A percentile compares a stretch with the other conserved stretches of the same genome.
Evolutionary conservation across 2,797 vertebrate genomes (phyloP).

Genomic region (Coracias cyanogaster): DNA sequence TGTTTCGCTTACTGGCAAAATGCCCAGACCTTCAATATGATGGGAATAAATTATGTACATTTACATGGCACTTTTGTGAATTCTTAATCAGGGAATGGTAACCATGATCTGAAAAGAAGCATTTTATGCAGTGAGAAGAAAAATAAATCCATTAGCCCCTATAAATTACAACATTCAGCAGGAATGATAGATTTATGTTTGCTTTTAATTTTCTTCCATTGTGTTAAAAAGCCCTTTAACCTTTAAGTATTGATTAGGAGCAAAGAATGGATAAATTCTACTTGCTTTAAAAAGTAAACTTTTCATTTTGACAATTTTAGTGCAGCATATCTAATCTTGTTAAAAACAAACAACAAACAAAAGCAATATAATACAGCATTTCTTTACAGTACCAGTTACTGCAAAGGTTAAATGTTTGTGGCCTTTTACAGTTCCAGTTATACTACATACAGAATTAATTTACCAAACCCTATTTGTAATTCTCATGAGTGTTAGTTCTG

Average conservation of each 20-base stretch:
- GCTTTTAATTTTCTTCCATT: slow-evolving; percentile 54
- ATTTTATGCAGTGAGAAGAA: slow-evolving; percentile 65
- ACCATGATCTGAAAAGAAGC: slow-evolving; percentile 48
- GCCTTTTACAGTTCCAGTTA: not conserved
- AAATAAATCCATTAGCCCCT: slow-evolving; percentile 70
- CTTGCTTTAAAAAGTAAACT: not conserved
- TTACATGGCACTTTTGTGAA: slow-evolving; percentile 67
- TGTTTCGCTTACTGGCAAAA: slow-evolving; percentile 78
- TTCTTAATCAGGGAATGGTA: slow-evolving; percentile 77
- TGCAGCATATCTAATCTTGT: not conserved
- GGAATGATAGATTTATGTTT: slow-evolving; percentile 64
- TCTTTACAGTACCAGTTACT: not conserved
- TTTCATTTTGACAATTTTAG: slow-evolving; percentile 47
- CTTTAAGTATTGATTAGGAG: slow-evolving; percentile 53
- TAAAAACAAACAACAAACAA: not conserved
- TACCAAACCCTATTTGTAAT: not conserved
- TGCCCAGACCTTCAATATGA: slow-evolving; percentile 74
- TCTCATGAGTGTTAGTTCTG: not conserved
- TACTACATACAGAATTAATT: not conserved
- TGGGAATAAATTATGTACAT: slow-evolving; percentile 76
- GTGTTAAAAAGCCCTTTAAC: slow-evolving; percentile 45
- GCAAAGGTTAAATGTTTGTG: not conserved
- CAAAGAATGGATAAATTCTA: slow-evolving; percentile 14
- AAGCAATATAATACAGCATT: not conserved
- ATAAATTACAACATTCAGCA: slow-evolving; percentile 57